These are phyloP conservation scores for Chalcis sispes DNA, from an alignment of 2,888 invertebrate species.

Conservation along the genomic window DNA sequence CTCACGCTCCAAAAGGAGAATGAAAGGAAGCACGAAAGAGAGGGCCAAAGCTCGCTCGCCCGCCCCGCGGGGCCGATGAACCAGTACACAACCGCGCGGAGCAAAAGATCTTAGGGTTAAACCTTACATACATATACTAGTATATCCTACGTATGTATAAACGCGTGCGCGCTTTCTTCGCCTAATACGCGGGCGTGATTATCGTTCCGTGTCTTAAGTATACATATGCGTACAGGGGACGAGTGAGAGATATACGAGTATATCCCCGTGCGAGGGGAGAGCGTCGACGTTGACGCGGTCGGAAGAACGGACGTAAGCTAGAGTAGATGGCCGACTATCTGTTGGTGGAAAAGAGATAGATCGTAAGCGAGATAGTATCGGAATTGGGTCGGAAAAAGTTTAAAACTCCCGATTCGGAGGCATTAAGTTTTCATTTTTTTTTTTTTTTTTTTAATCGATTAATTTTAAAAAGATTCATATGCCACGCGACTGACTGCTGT, in stretches of 20 bases:
- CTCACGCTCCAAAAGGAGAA: slow-evolving; percentile 34
- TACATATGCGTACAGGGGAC: no score
- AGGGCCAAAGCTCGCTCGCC: slow-evolving; percentile 9
- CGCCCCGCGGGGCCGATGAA: slow-evolving; percentile 19
- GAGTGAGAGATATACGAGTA: no score
- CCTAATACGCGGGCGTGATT: slow-evolving; percentile 20
- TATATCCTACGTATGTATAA: neutral
- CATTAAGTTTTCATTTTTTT: no score
- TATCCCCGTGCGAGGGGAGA: no score
- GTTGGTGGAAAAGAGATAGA: neutral
- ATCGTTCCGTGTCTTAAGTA: no score
- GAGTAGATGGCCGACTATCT: neutral
- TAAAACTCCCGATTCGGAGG: no score
- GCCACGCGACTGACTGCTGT: no score
- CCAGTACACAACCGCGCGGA: neutral
- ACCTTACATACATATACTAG: neutral
- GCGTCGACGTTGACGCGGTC: no score
- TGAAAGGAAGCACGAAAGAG: neutral
- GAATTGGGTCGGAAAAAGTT: slow-evolving; percentile 24
- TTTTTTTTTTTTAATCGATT: no score
- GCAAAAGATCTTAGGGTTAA: neutral
- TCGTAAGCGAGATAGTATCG: neutral
- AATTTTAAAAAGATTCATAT: no score
- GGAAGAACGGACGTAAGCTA: no score
- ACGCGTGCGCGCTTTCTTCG: neutral